These are phyloP conservation scores for Chaetodon trifasciatus DNA, from an alignment of 2,797 vertebrate genomes.

Conservation along the genomic window DNA sequence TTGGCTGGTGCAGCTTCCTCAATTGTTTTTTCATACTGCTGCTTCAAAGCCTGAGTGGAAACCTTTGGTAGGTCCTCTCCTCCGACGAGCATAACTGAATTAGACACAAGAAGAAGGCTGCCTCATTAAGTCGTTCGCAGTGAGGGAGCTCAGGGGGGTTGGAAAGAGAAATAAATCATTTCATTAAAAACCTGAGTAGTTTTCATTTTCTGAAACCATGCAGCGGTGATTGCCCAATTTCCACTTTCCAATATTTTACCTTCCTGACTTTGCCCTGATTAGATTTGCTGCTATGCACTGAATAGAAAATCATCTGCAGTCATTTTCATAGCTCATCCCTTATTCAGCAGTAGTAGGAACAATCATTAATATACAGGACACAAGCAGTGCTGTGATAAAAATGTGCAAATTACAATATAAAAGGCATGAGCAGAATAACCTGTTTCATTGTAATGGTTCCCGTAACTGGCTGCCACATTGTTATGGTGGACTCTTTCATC, in stretches of 20 bases:
- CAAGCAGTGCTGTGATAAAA: constrained; percentile 64
- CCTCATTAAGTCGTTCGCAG: constrained; percentile 80
- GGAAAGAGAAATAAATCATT: constrained; percentile 79
- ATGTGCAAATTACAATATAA: constrained; percentile 67
- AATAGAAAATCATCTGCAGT: constrained; percentile 71
- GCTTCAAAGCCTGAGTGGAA: constrained; percentile 94
- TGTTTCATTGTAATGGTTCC: constrained; percentile 85
- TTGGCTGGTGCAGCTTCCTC: constrained; percentile 88
- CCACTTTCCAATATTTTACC: constrained; percentile 78
- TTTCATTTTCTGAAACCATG: constrained; percentile 81
- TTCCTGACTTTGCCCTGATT: constrained; percentile 75
- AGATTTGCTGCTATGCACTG: constrained; percentile 74
- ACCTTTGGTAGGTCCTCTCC: constrained; percentile 92
- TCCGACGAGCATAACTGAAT: constrained; percentile 86
- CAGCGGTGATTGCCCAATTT: constrained; percentile 80
- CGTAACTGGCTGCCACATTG: constrained; percentile 77
- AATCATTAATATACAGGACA: constrained; percentile 72
- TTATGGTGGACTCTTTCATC: constrained; percentile 82
- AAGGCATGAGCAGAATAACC: constrained; percentile 76
- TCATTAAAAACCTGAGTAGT: constrained; percentile 80
- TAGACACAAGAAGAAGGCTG: constrained; percentile 79
- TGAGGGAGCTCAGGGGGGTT: constrained; percentile 68
- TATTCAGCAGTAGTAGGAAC: constrained; percentile 63
- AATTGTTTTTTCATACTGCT: constrained; percentile 94
- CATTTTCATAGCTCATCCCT: constrained; percentile 73